A percentile compares a stretch with the other conserved stretches of the same genome.
Conservation (phyloP, 2,113 vertebrate species). For the Apteryx owenii region DNA sequence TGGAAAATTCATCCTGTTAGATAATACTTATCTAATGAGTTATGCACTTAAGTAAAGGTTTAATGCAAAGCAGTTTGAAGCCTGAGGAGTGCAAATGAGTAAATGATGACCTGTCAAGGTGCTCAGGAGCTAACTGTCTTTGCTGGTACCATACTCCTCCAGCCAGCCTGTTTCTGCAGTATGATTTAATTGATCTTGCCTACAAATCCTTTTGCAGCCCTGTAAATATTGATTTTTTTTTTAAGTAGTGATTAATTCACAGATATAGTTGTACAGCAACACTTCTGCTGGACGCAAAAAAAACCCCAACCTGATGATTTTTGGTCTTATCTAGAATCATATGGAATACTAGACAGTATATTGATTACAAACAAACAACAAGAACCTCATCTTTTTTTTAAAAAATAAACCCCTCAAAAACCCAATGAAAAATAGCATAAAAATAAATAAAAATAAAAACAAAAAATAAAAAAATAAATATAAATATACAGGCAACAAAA, state of each 20-base stretch:
- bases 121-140: background rate
- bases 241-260: background rate
- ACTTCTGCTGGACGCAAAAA: background rate
- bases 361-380: background rate
- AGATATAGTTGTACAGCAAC: background rate
- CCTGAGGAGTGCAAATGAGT: background rate
- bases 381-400: background rate
- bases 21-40: background rate
- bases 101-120: background rate
- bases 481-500: background rate
- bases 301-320: background rate
- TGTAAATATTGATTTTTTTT: conserved; percentile 3
- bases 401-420: background rate
- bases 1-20: background rate
- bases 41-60: background rate
- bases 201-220: background rate
- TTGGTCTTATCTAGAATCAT: background rate
- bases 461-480: background rate
- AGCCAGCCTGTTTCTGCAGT: background rate
- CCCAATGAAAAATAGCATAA: background rate
- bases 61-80: background rate
- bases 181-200: background rate
- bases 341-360: background rate
- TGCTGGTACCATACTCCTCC: background rate
- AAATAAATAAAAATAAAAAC: background rate